Evolutionary conservation across 2,888 invertebrate genomes (phyloP), one percentile per base, ranked within the genome.

Genomic region (Molanna angustata): DNA sequence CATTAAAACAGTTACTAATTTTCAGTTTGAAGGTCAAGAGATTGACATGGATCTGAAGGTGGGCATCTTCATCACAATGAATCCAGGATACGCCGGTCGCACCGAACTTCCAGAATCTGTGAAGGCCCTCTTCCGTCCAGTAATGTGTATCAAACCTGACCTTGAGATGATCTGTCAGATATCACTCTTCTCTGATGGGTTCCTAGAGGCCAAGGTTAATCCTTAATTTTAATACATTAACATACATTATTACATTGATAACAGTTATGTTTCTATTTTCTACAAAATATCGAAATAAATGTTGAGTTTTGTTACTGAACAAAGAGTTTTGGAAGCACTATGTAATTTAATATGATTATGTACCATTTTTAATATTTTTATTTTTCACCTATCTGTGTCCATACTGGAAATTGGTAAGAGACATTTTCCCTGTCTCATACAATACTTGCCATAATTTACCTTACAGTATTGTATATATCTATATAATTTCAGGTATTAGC

Each of bases 21-120:
- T 65, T 2, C 64, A 90, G 89, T 92, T 93, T 69, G 90, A 90
- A 73, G 87, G 87, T 1, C 82, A 84, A 65, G 90, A 93, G 66
- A 93, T 94, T 55, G 76, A 73, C 4, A 70, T 95, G 67, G 93
- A 94, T 71, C 73, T 78, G 4, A 91, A 93, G 72, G 88, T 94
- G 13, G 94, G 94, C 1, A 88, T 95, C 57, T 96, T 95, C 70
- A 92, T 94, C 49, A 95, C 94, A 1, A 94, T 95, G 93, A 94
- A 95, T 74, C 94, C 94, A 0, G 94, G 94, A 1, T 94, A 94
- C 66, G 92, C 93, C 0, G 93, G 94, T 0, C 83, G 94, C 50
- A 94, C 93, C 0, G 94, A 94, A 66, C 73, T 96, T 21, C 95
- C 94, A 0, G 94, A 94, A 69, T 91, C 91, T 0, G 91, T 95